Conservation (phyloP, 1,140 invertebrate genomes). For the Calephelis virginiensis region DNA sequence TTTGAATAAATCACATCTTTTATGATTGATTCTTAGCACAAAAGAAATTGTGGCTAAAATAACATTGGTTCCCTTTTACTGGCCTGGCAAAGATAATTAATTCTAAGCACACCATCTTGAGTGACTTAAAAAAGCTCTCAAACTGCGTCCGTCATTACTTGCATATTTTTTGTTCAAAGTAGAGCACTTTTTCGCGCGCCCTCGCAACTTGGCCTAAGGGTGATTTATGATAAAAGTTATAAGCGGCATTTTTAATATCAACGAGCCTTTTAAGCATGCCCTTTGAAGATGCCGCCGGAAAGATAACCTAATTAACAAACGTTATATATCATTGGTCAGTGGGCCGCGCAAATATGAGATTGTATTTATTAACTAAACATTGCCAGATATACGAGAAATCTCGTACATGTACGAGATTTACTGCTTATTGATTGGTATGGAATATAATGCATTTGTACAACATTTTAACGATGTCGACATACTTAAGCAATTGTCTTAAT, state of each 20-base stretch:
- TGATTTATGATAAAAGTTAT: constrained; percentile 76
- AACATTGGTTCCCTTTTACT: constrained; percentile 48
- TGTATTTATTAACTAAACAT: constrained; percentile 50
- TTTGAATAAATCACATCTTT: background rate
- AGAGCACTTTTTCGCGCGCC: constrained; percentile 65
- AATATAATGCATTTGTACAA: too few relatives aligned
- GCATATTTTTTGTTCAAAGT: constrained; percentile 74
- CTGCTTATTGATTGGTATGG: too few relatives aligned
- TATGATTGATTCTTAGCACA: constrained; percentile 14
- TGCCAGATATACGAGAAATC: too few relatives aligned
- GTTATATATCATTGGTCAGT: constrained; percentile 66
- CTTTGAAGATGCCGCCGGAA: constrained; percentile 68
- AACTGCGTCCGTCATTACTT: constrained; percentile 70
- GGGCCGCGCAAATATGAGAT: constrained; percentile 60
- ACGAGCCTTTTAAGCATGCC: constrained; percentile 66
- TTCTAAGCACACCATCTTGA: constrained; percentile 61
- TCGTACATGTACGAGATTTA: too few relatives aligned
- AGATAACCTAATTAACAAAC: constrained; percentile 78
- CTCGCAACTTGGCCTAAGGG: constrained; percentile 55
- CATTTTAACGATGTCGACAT: too few relatives aligned
- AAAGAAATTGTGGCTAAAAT: constrained; percentile 16
- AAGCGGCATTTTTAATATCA: constrained; percentile 75
- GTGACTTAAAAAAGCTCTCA: constrained; percentile 72
- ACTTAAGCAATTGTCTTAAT: too few relatives aligned
- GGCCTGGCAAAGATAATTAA: constrained; percentile 53